A percentile compares a stretch with the other conserved stretches of the same genome.
These are phyloP conservation scores for Brachyistius frenatus DNA, from an alignment of 2,113 vertebrate species.

Conservation along the genomic window DNA sequence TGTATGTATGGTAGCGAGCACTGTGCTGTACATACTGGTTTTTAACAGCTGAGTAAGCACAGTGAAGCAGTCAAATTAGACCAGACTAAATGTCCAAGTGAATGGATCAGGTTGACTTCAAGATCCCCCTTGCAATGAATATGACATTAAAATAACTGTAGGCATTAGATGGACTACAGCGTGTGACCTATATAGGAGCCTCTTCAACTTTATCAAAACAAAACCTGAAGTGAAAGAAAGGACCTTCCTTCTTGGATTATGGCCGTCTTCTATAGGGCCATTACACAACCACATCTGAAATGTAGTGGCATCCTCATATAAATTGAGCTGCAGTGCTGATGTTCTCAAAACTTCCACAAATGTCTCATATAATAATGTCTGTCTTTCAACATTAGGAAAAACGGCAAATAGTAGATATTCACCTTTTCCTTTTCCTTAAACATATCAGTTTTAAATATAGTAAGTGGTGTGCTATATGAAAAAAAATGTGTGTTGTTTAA, in stretches of 20 bases:
- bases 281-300: not conserved
- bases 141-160: conserved; percentile 69
- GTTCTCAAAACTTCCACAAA: not conserved
- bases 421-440: too few species aligned
- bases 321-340: conserved; percentile 4
- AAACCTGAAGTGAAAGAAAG: conserved; percentile 57
- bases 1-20: conserved; percentile 48
- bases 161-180: conserved; percentile 41
- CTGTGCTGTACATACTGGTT: conserved; percentile 74
- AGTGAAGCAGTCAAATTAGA: conserved; percentile 78
- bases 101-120: conserved; percentile 75
- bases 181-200: conserved; percentile 71
- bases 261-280: not conserved
- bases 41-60: conserved; percentile 77
- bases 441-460: too few species aligned
- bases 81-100: conserved; percentile 75
- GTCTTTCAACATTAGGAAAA: not conserved
- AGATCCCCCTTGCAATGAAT: conserved; percentile 58
- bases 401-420: not conserved
- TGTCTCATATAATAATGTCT: not conserved
- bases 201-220: conserved; percentile 54
- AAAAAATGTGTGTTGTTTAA: too few species aligned
- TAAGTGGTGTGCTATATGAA: too few species aligned
- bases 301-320: not conserved
- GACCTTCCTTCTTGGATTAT: not conserved